Percentiles rank a stretch among this genome's conserved stretches.
These are phyloP conservation scores for Zaprionus davidi DNA, from an alignment of 1,140 invertebrate genomes.

Conservation along the genomic window DNA sequence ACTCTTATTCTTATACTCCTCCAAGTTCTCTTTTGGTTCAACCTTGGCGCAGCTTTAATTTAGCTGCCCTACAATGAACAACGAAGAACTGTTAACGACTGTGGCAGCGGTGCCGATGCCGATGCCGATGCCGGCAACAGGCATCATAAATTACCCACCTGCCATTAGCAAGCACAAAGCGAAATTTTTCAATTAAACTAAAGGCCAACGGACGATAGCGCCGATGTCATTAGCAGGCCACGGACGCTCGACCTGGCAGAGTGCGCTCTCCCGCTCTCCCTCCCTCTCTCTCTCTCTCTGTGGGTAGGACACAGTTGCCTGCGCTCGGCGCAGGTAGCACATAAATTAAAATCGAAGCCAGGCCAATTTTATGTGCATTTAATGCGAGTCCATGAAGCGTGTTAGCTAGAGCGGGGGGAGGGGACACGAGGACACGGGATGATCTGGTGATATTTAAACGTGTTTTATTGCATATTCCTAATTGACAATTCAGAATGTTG, in stretches of 20 bases:
- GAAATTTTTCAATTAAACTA: slow-evolving; percentile 80
- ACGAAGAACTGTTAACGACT: neutral
- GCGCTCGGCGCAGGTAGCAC: slow-evolving; percentile 29
- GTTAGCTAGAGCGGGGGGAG: slow-evolving; percentile 14
- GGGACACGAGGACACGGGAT: neutral
- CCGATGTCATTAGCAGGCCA: slow-evolving; percentile 73
- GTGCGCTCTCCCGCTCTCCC: neutral
- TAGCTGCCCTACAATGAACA: neutral
- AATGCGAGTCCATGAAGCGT: slow-evolving; percentile 52
- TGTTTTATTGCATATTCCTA: slow-evolving; percentile 44
- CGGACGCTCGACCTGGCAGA: neutral
- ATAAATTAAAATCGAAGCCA: slow-evolving; percentile 74
- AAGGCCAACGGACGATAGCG: slow-evolving; percentile 66
- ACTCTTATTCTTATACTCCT: no score
- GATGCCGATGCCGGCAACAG: slow-evolving; percentile 18
- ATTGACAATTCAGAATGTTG: slow-evolving; percentile 77
- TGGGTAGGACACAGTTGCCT: slow-evolving; percentile 12
- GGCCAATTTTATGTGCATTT: slow-evolving; percentile 65
- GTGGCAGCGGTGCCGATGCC: neutral
- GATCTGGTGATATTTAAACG: slow-evolving; percentile 35
- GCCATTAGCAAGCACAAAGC: slow-evolving; percentile 74
- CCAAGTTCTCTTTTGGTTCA: neutral
- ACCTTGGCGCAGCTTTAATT: neutral
- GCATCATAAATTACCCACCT: slow-evolving; percentile 65
- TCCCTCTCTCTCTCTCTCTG: no score